These are phyloP conservation scores for Dichetophora obliterata DNA, from an alignment of 2,888 invertebrate genomes.

Conservation along the genomic window DNA sequence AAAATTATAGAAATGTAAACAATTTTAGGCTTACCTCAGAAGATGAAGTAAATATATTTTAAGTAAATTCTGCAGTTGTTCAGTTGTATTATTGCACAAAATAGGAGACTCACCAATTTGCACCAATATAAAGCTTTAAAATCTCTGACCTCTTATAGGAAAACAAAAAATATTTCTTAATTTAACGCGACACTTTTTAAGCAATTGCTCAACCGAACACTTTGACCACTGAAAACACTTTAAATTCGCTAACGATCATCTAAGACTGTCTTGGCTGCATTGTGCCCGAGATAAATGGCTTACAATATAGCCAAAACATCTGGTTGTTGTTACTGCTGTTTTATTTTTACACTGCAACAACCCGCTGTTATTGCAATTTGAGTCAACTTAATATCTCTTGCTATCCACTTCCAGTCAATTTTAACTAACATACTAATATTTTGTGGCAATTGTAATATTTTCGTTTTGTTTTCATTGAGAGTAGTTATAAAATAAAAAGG, in stretches of 20 bases:
- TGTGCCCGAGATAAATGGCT: neutral
- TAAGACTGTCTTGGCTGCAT: neutral
- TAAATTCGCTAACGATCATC: neutral
- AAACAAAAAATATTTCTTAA: neutral
- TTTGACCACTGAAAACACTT: constrained; percentile 16
- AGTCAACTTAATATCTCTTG: no score
- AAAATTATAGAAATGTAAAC: no score
- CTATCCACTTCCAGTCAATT: no score
- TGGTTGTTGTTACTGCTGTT: neutral
- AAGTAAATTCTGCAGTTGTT: no score
- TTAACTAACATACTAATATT: no score
- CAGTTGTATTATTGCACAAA: no score
- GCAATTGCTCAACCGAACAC: neutral
- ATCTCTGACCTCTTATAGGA: neutral
- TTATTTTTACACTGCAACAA: neutral
- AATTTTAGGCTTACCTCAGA: no score
- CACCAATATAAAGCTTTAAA: no score
- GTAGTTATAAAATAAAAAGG: neutral
- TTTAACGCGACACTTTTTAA: neutral
- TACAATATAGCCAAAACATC: neutral
- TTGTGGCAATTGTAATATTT: no score
- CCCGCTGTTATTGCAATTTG: no score
- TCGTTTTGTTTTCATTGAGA: neutral
- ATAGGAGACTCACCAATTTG: no score
- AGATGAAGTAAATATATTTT: no score